phyloP scores from a whole-genome alignment of 2,888 invertebrate species.

The Anaspis maculata region DNA sequence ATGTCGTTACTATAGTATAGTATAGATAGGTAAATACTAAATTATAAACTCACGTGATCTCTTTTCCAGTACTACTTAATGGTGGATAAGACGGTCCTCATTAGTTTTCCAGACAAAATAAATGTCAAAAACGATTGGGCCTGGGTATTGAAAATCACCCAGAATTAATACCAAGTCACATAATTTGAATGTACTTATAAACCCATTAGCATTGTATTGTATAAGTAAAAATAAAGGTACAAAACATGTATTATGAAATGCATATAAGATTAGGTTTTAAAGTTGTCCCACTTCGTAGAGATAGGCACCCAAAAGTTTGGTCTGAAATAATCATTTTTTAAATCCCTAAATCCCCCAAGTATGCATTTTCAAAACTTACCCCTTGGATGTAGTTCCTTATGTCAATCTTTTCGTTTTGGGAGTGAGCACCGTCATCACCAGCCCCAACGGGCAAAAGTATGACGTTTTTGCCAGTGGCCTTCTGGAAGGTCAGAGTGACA shows the following conservation, averaged over 20 bases:
- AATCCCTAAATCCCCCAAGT: too few relatives aligned
- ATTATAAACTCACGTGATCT: too few relatives aligned
- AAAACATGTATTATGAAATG: too few relatives aligned
- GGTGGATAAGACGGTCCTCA: not conserved
- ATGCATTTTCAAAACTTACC: too few relatives aligned
- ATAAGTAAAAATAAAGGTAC: too few relatives aligned
- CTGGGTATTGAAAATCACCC: slow-evolving; percentile 1
- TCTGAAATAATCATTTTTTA: too few relatives aligned
- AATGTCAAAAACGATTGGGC: not conserved
- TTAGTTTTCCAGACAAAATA: not conserved
- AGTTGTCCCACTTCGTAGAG: slow-evolving; percentile 59
- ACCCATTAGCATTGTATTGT: too few relatives aligned
- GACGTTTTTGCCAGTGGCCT: slow-evolving; percentile 88
- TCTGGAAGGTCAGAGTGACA: slow-evolving; percentile 86
- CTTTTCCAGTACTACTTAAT: not conserved
- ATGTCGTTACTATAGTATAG: too few relatives aligned
- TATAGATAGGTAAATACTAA: too few relatives aligned
- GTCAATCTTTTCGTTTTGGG: slow-evolving; percentile 96
- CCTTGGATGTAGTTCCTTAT: slow-evolving; percentile 89
- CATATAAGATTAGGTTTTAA: not conserved
- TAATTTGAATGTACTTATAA: too few relatives aligned
- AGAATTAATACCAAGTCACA: too few relatives aligned
- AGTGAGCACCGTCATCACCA: slow-evolving; percentile 96
- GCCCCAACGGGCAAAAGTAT: slow-evolving; percentile 91
- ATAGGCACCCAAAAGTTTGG: slow-evolving; percentile 86